Evolutionary conservation across 2,113 vertebrate species (phyloP).

Genomic region (Trochalopteron elliotii): DNA sequence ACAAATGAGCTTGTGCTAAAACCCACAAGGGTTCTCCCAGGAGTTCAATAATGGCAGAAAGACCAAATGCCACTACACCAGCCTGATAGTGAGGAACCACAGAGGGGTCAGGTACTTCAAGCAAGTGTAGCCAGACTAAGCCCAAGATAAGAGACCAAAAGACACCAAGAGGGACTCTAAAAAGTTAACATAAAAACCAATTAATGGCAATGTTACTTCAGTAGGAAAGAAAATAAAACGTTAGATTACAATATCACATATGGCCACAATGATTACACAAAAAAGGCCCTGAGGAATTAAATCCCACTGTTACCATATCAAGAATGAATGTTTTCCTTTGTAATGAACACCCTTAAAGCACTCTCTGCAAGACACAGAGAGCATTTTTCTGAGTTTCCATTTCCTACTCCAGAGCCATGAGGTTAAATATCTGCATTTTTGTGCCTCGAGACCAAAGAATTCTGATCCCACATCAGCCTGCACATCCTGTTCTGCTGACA

Average conservation of each 20-base stretch:
- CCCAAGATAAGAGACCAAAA: conserved; percentile 84
- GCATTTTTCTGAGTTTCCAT: not conserved
- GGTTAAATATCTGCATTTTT: not conserved
- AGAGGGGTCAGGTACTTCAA: conserved; percentile 85
- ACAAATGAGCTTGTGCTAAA: conserved; percentile 92
- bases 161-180: conserved; percentile 89
- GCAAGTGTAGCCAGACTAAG: conserved; percentile 87
- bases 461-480: not conserved
- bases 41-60: conserved; percentile 90
- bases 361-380: not conserved
- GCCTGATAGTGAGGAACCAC: conserved; percentile 84
- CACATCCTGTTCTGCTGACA: not conserved
- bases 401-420: not conserved
- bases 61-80: conserved; percentile 86
- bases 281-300: not conserved
- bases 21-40: conserved; percentile 93
- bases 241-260: not conserved
- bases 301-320: not conserved
- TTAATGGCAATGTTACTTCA: not conserved
- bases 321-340: not conserved
- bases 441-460: not conserved
- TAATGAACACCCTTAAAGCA: not conserved
- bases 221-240: not conserved
- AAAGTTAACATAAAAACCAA: conserved; percentile 5
- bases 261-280: not conserved